Conservation (phyloP, 2,888 invertebrate species). For the Odontocerum albicorne region DNA sequence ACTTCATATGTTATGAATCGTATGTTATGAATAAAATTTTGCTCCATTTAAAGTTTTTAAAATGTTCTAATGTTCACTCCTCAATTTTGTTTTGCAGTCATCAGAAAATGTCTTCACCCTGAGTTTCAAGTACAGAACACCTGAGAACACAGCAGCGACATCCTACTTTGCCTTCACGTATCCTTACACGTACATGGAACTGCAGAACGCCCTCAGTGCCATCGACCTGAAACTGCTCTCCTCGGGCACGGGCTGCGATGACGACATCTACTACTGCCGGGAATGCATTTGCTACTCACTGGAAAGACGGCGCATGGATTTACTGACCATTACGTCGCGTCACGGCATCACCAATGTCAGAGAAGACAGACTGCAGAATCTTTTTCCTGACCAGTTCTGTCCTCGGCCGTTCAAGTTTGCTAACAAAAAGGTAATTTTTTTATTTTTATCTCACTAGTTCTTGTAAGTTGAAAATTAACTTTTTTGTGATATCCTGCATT, state of each 20-base stretch:
- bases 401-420: constrained; percentile 74
- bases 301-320: constrained; percentile 76
- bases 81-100: constrained; percentile 53
- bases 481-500: no score
- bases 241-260: constrained; percentile 47
- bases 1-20: no score
- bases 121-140: constrained; percentile 71
- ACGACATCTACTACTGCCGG: constrained; percentile 82
- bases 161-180: constrained; percentile 91
- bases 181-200: constrained; percentile 83
- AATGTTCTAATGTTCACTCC: not conserved
- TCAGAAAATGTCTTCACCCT: constrained; percentile 73
- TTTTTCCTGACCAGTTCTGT: constrained; percentile 71
- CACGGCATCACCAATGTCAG: constrained; percentile 72
- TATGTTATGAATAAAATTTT: no score
- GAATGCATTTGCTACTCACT: constrained; percentile 79
- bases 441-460: not conserved
- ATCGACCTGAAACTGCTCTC: constrained; percentile 66
- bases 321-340: constrained; percentile 81
- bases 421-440: constrained; percentile 68
- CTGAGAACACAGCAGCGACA: constrained; percentile 69
- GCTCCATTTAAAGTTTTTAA: not conserved
- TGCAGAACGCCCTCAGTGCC: constrained; percentile 70
- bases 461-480: not conserved
- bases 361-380: constrained; percentile 70